A percentile compares a stretch with the other conserved stretches of the same genome.
Evolutionary conservation across 2,888 invertebrate genomes (phyloP).

Genomic region (Itoplectis maculator): DNA sequence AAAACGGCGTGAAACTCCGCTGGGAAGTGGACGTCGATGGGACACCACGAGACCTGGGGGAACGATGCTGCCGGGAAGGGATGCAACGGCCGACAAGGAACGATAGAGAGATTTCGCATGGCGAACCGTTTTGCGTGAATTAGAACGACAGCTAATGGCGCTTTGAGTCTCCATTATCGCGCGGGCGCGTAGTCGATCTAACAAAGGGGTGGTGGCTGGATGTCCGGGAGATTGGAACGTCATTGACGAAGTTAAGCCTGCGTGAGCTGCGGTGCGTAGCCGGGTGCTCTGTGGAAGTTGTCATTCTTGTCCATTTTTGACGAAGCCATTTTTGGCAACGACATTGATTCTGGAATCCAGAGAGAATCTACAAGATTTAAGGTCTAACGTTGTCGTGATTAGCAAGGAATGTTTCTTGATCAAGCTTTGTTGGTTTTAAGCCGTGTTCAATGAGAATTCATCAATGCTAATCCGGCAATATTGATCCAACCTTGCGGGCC

Average conservation of each 20-base stretch:
- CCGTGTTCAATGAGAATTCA: not conserved
- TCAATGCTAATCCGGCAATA: no score
- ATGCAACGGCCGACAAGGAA: not conserved
- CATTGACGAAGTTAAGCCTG: not conserved
- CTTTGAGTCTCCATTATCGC: not conserved
- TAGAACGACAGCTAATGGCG: constrained; percentile 19
- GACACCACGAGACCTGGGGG: constrained; percentile 5
- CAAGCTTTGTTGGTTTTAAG: not conserved
- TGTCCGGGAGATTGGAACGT: not conserved
- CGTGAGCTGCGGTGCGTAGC: not conserved
- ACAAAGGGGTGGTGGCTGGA: not conserved
- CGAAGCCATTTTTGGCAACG: not conserved
- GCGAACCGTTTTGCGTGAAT: constrained; percentile 37
- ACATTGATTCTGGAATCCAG: not conserved
- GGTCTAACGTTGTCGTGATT: not conserved
- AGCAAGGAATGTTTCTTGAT: not conserved
- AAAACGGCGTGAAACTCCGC: constrained; percentile 13
- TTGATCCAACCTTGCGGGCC: not conserved
- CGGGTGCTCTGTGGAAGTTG: not conserved
- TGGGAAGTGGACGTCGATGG: constrained; percentile 2
- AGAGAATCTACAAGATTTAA: not conserved
- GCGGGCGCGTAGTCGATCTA: not conserved
- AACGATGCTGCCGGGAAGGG: constrained; percentile 25
- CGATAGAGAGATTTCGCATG: not conserved
- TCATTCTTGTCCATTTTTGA: not conserved